Conservation (phyloP, 2,888 invertebrate genomes). For the Chrysina gloriosa region DNA sequence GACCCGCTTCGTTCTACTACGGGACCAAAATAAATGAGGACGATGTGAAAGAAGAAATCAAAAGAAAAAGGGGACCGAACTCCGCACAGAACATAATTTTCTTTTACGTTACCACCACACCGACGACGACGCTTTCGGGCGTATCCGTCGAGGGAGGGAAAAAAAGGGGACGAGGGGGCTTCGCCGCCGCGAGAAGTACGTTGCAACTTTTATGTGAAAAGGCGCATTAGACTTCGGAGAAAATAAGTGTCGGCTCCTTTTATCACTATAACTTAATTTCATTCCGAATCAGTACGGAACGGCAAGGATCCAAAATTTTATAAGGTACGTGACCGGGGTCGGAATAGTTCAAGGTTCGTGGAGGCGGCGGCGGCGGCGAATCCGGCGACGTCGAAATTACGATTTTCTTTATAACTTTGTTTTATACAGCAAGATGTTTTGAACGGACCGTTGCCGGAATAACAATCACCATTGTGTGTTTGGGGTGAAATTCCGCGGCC, state of each 20-base stretch:
- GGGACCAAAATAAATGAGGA: too few species aligned
- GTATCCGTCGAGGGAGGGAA: background rate
- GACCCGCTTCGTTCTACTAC: too few species aligned
- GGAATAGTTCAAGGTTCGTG: conserved; percentile 42
- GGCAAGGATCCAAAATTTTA: conserved; percentile 36
- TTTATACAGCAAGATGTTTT: conserved; percentile 40
- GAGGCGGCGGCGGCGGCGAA: background rate
- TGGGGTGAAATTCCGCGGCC: too few species aligned
- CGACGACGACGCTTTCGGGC: background rate
- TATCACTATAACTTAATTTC: conserved; percentile 43
- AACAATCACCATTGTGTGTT: conserved; percentile 9
- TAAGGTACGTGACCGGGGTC: conserved; percentile 39
- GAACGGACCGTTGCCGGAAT: conserved; percentile 14
- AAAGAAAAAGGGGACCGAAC: too few species aligned
- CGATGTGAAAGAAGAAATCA: too few species aligned
- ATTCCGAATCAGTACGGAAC: conserved; percentile 38
- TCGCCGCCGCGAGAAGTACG: background rate
- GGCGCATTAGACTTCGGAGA: conserved; percentile 34
- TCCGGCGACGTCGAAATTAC: conserved; percentile 31
- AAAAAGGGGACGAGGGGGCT: background rate
- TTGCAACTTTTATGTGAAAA: conserved; percentile 31
- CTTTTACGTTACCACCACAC: background rate
- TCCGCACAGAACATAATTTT: background rate
- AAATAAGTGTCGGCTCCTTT: conserved; percentile 42
- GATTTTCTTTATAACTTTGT: conserved; percentile 43